These are phyloP conservation scores for Sepioteuthis lessoniana DNA, from an alignment of 2,888 invertebrate genomes.

Conservation along the genomic window DNA sequence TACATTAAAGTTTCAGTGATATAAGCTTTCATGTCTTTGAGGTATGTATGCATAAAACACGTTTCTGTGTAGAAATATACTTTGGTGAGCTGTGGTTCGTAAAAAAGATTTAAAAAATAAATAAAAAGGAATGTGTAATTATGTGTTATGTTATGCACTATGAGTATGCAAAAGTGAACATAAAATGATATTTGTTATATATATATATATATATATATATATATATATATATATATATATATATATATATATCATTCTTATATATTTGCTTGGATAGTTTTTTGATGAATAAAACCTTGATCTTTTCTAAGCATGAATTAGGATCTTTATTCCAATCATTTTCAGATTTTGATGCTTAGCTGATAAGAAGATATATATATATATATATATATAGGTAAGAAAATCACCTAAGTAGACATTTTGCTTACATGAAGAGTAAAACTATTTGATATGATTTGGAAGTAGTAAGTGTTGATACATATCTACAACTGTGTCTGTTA, in stretches of 20 bases:
- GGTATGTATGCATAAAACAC: background rate
- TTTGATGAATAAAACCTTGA: no score
- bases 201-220: no score
- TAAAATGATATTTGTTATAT: no score
- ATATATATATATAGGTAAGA: no score
- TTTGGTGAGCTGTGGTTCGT: background rate
- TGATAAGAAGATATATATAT: background rate
- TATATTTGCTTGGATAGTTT: no score
- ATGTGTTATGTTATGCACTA: no score
- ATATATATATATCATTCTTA: no score
- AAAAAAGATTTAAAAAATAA: background rate
- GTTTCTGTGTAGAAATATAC: background rate
- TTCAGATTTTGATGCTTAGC: background rate
- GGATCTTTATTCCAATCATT: background rate
- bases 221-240: no score
- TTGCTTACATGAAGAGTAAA: background rate
- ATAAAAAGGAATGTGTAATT: no score
- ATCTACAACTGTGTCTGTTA: background rate
- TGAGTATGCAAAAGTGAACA: no score
- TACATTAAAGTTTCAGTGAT: background rate
- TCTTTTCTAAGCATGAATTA: background rate
- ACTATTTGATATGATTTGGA: background rate
- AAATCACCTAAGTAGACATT: no score
- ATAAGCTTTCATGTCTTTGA: background rate
- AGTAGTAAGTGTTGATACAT: background rate